Base-by-base conservation (phyloP, 1,140 invertebrate genomes). In the Polypedilum pembai region DNA sequence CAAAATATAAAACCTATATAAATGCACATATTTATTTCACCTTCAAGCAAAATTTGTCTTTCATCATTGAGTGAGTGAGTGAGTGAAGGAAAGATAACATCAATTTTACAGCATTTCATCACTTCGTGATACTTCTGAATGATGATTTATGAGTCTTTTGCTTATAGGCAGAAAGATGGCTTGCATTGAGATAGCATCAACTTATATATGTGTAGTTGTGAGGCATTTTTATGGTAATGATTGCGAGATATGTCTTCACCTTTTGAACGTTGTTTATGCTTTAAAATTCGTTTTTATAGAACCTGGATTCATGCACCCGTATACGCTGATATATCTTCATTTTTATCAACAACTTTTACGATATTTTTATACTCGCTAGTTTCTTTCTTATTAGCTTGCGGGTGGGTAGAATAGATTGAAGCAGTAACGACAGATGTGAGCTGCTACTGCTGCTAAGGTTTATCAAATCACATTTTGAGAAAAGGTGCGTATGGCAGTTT, bases 81-180 rank as follows among this genome's bases (percentile, higher is more conserved):
- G 24, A 5, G 5, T 33, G 24, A 33, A 33, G 24, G 24, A 5
- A 33, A 33, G 24, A 33, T 33, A 33, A 33, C 24, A 33, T 1
- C 45, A n/a, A n/a, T 56, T 56, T 56, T 56, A 56, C 45, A 56
- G n/a, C 45, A 56, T 56, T 15, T 56, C 45, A 56, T 15, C 12
- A 4, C n/a, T 4, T 56, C 45, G 45, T 69, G 65, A 69, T 69
- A 18, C 17, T 69, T 69, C 10, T 18, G 24, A 18, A 69, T 69
- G 65, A 69, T 69, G 65, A 69, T 69, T 69, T 69, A 69, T 69
- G 65, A 69, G 65, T 69, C 18, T 69, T 10, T 69, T 33, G 24
- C 24, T 33, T 10, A 3, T 69, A 69, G 65, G 65, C 65, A 69
- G 65, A 12, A 4, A 56, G n/a, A 18, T 69, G 5, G 15, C 18